phyloP scores from a whole-genome alignment of 2,113 vertebrate genomes.

The Zonotrichia leucophrys region DNA sequence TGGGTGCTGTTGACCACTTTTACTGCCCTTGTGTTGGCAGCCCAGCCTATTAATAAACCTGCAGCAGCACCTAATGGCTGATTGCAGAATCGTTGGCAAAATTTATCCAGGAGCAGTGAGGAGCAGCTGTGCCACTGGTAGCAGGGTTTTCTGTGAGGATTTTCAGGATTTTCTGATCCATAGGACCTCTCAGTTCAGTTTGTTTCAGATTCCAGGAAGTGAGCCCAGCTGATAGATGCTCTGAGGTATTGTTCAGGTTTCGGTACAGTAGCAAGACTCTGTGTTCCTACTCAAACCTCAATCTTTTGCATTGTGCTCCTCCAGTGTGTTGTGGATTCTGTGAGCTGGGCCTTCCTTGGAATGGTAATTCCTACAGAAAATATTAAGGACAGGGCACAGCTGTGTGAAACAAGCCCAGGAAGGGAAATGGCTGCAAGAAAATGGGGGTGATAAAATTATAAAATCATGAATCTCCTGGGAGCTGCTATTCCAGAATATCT shows the following conservation, averaged over 20 bases:
- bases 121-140: neutral
- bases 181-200: neutral
- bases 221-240: neutral
- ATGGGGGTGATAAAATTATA: accelerated
- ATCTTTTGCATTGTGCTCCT: neutral
- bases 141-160: neutral
- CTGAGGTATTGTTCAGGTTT: neutral
- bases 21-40: neutral
- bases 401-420: neutral
- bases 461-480: neutral
- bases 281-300: neutral
- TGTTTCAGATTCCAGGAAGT: neutral
- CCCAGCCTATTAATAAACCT: neutral
- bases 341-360: neutral
- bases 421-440: neutral
- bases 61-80: slow-evolving; percentile 67
- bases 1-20: neutral
- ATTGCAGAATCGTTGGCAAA: neutral
- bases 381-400: neutral
- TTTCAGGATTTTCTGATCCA: neutral
- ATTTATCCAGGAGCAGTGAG: neutral
- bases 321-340: neutral
- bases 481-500: neutral
- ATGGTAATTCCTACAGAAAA: neutral
- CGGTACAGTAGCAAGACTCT: neutral